Conservation (phyloP, 2,797 vertebrate genomes). For the Apogon talboti region DNA sequence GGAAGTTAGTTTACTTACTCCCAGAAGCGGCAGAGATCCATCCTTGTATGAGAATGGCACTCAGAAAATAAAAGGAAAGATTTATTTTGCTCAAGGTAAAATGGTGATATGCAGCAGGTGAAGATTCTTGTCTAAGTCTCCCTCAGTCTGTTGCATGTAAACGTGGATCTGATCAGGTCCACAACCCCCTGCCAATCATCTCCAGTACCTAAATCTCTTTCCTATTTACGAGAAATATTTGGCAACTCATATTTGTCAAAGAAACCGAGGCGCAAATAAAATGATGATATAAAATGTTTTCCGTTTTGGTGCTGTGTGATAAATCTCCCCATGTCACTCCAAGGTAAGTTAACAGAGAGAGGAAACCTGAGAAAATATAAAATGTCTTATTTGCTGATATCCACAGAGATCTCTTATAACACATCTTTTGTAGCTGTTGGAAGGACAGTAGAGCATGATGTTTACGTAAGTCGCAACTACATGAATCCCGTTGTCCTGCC, state of each 20-base stretch:
- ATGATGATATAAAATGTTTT: slow-evolving; percentile 4
- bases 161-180: background rate
- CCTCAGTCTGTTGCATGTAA: background rate
- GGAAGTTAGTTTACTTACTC: background rate
- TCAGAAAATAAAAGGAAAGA: background rate
- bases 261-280: background rate
- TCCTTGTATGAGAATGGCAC: background rate
- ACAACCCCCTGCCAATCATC: background rate
- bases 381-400: background rate
- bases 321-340: background rate
- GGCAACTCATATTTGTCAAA: background rate
- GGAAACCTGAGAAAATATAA: background rate
- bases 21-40: background rate
- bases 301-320: background rate
- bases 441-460: background rate
- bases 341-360: too few species aligned
- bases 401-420: too few species aligned
- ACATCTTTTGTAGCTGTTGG: slow-evolving; percentile 1
- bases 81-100: slow-evolving; percentile 4
- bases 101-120: background rate
- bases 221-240: background rate
- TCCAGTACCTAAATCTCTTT: background rate
- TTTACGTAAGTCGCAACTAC: background rate
- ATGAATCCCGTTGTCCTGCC: too few species aligned
- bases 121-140: background rate